Evolutionary conservation across 2,797 vertebrate species (phyloP).

Genomic region (Mormyrus hasselquistii): DNA sequence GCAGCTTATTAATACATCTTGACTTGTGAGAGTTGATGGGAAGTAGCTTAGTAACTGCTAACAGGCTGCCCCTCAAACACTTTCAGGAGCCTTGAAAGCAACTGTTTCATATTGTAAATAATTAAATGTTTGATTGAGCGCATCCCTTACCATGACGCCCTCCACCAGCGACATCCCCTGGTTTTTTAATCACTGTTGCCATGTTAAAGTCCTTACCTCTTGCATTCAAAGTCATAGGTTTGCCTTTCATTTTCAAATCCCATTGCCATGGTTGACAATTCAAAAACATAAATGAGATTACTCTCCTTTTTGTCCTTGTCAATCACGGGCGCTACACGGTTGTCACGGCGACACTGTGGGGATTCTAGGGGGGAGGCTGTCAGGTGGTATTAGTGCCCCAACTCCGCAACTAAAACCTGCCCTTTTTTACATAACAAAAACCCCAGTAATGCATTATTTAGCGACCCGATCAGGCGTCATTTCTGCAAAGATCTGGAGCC

Average conservation of each 20-base stretch:
- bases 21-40: conserved; percentile 7
- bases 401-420: conserved; percentile 51
- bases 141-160: conserved; percentile 49
- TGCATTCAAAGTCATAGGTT: conserved; percentile 67
- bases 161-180: conserved; percentile 56
- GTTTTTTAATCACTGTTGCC: conserved; percentile 66
- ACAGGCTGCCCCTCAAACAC: conserved; percentile 21
- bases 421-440: conserved; percentile 61
- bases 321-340: conserved; percentile 53
- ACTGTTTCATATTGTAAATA: conserved; percentile 52
- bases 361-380: conserved; percentile 60
- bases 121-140: conserved; percentile 59
- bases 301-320: conserved; percentile 71
- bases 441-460: conserved; percentile 62
- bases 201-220: conserved; percentile 58
- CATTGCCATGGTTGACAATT: conserved; percentile 59
- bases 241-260: conserved; percentile 61
- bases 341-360: conserved; percentile 52
- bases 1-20: not conserved
- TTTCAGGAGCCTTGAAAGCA: conserved; percentile 52
- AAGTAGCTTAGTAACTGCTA: conserved; percentile 17
- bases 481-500: conserved; percentile 52
- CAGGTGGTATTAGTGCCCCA: conserved; percentile 67
- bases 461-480: conserved; percentile 55
- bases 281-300: conserved; percentile 60